Conservation (phyloP, 2,113 vertebrate genomes). For the Trogon surrucura region DNA sequence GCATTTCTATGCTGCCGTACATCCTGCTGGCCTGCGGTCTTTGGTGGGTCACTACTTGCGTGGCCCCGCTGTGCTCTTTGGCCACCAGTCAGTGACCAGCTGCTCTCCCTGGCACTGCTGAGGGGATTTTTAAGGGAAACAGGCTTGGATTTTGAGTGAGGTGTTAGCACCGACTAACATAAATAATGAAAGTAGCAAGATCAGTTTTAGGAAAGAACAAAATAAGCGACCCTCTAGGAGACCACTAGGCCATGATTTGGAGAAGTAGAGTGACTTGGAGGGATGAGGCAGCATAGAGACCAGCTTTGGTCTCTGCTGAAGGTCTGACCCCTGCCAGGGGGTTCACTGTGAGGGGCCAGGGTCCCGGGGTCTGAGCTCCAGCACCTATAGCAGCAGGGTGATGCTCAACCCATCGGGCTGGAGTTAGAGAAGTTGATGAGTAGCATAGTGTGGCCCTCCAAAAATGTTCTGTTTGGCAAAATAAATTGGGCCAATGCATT, state of each 20-base stretch:
- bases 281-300: background rate
- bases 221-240: background rate
- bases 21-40: background rate
- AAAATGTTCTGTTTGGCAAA: background rate
- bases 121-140: background rate
- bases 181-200: background rate
- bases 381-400: background rate
- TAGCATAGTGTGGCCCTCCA: background rate
- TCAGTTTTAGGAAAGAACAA: background rate
- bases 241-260: background rate
- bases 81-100: background rate
- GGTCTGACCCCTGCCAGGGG: background rate
- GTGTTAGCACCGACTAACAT: background rate
- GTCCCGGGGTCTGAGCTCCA: background rate
- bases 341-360: background rate
- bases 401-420: background rate
- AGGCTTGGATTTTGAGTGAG: conserved; percentile 1
- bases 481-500: background rate
- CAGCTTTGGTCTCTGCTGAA: background rate
- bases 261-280: background rate
- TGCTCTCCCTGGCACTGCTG: background rate
- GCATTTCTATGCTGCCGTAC: conserved; percentile 65
- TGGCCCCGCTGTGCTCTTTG: background rate
- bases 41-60: background rate
- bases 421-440: background rate